Conservation (phyloP, 2,797 vertebrate genomes). For the Enteromius treurensis region DNA sequence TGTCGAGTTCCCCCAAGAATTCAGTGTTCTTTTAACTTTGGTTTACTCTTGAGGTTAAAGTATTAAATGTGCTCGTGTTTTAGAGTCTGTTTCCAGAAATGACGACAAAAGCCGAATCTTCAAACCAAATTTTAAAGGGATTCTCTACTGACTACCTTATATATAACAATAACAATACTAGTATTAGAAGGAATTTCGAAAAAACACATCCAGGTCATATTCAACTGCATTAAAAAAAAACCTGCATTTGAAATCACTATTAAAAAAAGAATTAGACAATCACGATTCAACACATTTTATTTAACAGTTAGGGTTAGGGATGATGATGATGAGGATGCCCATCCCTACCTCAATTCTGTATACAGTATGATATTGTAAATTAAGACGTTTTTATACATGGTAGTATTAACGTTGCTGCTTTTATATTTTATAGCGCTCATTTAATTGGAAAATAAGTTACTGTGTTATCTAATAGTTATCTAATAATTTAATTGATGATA, state of each 20-base stretch:
- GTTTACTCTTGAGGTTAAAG: constrained; percentile 49
- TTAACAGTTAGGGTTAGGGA: neutral
- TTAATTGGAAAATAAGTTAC: neutral
- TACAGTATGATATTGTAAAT: neutral
- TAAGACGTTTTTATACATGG: neutral
- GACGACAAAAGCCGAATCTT: constrained; percentile 37
- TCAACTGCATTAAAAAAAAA: neutral
- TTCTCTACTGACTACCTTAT: constrained; percentile 15
- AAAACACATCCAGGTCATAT: neutral
- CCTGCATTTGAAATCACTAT: neutral
- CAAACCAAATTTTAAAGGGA: constrained; percentile 48
- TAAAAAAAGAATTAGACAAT: neutral
- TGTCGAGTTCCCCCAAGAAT: constrained; percentile 61
- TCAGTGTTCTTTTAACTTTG: constrained; percentile 70
- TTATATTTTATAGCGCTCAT: neutral
- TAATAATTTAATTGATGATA: neutral
- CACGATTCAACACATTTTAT: neutral
- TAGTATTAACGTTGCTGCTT: neutral
- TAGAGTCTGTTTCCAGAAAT: constrained; percentile 54
- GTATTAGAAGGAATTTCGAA: neutral
- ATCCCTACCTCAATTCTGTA: neutral
- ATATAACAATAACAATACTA: neutral
- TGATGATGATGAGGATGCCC: neutral
- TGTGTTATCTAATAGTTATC: neutral
- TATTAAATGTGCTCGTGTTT: constrained; percentile 30